These are phyloP conservation scores for Diarsia dahlii DNA, from an alignment of 2,888 invertebrate genomes.

Conservation along the genomic window DNA sequence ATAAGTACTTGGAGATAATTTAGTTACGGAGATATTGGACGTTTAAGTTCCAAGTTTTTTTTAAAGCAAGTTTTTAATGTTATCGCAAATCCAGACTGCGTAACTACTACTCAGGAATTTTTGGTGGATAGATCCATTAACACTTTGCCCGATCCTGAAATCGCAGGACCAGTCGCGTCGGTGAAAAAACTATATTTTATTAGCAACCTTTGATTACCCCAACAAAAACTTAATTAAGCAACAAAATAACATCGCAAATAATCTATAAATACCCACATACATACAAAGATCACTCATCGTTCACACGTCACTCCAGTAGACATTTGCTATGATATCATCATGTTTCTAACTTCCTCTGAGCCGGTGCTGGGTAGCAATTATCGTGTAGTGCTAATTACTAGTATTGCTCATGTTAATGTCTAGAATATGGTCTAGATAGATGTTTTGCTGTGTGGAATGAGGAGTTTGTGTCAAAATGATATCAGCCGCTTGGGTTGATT, in stretches of 20 bases:
- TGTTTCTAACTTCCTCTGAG: conserved; percentile 34
- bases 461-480: background rate
- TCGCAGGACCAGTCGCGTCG: too few species aligned
- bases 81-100: too few species aligned
- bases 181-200: too few species aligned
- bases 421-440: conserved; percentile 26
- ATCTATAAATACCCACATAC: conserved; percentile 24
- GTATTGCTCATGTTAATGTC: conserved; percentile 40
- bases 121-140: too few species aligned
- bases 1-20: too few species aligned
- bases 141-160: too few species aligned
- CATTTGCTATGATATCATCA: conserved; percentile 54
- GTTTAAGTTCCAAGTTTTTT: too few species aligned
- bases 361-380: conserved; percentile 34
- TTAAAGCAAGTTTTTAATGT: too few species aligned
- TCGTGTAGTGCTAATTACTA: conserved; percentile 44
- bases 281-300: conserved; percentile 27
- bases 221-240: background rate
- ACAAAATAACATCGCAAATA: conserved; percentile 7
- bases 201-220: background rate
- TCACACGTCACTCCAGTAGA: conserved; percentile 40
- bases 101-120: too few species aligned
- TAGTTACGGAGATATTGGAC: too few species aligned
- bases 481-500: background rate
- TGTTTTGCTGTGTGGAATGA: background rate